phyloP scores from a whole-genome alignment of 2,113 vertebrate species.

The Morone saxatilis region DNA sequence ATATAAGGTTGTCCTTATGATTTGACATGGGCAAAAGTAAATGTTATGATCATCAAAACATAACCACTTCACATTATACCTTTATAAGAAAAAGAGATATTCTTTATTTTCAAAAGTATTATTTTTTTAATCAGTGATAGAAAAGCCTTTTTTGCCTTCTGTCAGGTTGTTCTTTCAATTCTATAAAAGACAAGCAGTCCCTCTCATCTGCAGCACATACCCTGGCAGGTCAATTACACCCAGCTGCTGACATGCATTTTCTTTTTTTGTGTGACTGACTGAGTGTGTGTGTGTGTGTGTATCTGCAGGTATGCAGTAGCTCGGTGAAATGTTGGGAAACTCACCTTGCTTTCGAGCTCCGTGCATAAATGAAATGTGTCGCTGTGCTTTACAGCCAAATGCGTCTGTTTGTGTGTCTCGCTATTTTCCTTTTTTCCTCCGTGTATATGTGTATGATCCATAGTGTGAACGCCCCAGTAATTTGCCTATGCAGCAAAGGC shows the following conservation, averaged over 20 bases:
- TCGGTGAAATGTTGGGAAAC: not conserved
- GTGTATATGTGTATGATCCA: conserved; percentile 2
- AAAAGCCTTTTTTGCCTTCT: not conserved
- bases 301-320: conserved; percentile 8
- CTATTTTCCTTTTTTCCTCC: too few relatives aligned
- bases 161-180: conserved; percentile 5
- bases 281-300: not conserved
- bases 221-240: conserved; percentile 43
- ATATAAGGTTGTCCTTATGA: not conserved
- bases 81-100: not conserved
- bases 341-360: conserved; percentile 7
- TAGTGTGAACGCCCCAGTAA: conserved; percentile 9
- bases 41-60: not conserved
- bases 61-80: not conserved
- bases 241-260: conserved; percentile 55
- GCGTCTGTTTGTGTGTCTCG: not conserved
- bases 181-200: conserved; percentile 3
- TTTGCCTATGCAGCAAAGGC: conserved; percentile 56
- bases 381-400: conserved; percentile 47
- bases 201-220: conserved; percentile 30
- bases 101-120: not conserved
- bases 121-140: not conserved
- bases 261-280: conserved; percentile 3
- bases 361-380: conserved; percentile 39
- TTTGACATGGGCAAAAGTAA: not conserved